Base-by-base conservation (phyloP, 2,797 vertebrate species). In the Capromys pilorides region DNA sequence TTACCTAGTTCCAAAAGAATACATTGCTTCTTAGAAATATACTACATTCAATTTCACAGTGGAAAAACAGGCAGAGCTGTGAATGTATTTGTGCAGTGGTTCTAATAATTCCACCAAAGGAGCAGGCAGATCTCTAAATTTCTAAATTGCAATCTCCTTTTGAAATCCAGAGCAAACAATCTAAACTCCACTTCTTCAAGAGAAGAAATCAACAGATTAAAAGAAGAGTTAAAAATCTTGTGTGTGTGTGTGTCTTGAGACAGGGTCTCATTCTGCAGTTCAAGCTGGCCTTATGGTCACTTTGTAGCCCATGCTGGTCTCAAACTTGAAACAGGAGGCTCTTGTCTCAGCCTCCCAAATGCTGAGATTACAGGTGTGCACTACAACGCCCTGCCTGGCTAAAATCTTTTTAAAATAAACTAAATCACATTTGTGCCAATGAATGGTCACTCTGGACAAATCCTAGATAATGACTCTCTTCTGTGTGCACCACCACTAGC, bases 201-300 rank as follows among this genome's bases (percentile, higher is more conserved):
- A 95, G 77, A 85, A 75, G 51, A 79, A 92, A 93, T 62, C 54
- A 93, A 79, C 41, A 86, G 39, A 57, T 75, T 19, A 51, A 75
- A 64, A 79, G 33, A 88, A 67, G 62, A 9, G 36, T 67, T 86
- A 69, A 36, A 79, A 88, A 69, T 64, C 61, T 21, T 79, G 11
- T 14, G 51, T 54, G 51, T 57, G 16, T 18, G 54, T 19, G 54
- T 19, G 54, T 57, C 14, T 57, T 16, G 54, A 57, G 16, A 57
- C 54, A 57, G 14, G 16, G 54, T 54, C 51, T 54, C 49, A 51
- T 12, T 51, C 51, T 54, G 14, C 51, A 54, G 51, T 54, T 54
- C 54, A 57, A 14, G 54, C 16, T 57, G 54, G 14, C 16, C 54
- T 54, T 54, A 13, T 16, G 14, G 13, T 54, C 51, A 54, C 51